Base-by-base conservation (phyloP, 2,113 vertebrate genomes). In the Octodon degus region DNA sequence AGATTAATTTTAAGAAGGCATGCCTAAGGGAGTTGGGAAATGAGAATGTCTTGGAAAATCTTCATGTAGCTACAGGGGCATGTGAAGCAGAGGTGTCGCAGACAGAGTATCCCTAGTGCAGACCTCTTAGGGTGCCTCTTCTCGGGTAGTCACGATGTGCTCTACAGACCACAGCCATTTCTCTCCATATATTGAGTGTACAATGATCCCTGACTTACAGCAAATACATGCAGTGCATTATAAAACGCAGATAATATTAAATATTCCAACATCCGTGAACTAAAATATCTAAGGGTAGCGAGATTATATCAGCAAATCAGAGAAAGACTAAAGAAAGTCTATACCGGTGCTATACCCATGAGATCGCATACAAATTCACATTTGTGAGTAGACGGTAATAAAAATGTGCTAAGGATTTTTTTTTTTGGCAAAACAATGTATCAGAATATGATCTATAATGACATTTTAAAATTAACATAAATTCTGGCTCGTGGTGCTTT, bases 401-500 rank as follows among this genome's bases (percentile, higher is more conserved):
- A 86, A 97, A 85, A 25, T 85, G 10, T 95, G 17, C 22, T 50
- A 93, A 93, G 74, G 17, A 34, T 74, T 62, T 88, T 47, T 19
- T 30, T 82, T 86, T 81, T 43, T 43, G 43, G 3, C 22, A 50
- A 96, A 81, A 63, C 27, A n/a, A 67, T 86, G 67, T 86, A 90
- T 40, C 80, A 19, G 22, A 83, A 80, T 83, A 77, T 79, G 63
- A 62, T 62, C 74, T 90, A 90, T 10, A 79, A 92, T 89, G 32
- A 70, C 43, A 89, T 84, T 50, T 70, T 20, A 10, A 93, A 91
- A 96, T 89, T 47, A 90, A 80, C 30, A 2, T 80, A 83, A 95
- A 77, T 86, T 43, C 65, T 86, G 77, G n/a, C 32, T 95, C 16
- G 55, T 93, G 32, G 58, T 79, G 80, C 65, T 65, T 37, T 86